Conservation (phyloP, 92 coral and sea anemone species). For the Palythoa grandiflora region DNA sequence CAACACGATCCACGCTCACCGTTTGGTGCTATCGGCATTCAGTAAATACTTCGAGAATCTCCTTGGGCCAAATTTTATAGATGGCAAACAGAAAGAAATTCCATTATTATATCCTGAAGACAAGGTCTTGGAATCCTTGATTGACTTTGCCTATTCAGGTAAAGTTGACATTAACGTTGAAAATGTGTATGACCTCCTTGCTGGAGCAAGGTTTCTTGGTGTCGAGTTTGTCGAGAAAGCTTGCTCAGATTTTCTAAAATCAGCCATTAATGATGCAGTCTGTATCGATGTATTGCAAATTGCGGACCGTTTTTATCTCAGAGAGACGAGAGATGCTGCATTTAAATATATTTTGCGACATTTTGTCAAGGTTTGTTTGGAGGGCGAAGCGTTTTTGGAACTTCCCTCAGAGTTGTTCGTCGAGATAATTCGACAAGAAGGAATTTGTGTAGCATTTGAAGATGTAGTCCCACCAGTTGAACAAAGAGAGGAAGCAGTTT, state of each 20-base stretch:
- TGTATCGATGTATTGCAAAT: constrained; percentile 67
- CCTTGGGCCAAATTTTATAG: constrained; percentile 74
- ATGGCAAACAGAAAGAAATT: constrained; percentile 72
- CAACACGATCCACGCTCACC: constrained; percentile 81
- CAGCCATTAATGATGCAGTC: constrained; percentile 53
- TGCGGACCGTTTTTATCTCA: constrained; percentile 70
- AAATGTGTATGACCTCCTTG: constrained; percentile 79
- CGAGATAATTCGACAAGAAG: constrained; percentile 69
- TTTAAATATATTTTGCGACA: constrained; percentile 57
- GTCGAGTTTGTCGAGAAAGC: constrained; percentile 76
- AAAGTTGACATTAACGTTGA: constrained; percentile 65
- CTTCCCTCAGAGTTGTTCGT: constrained; percentile 56
- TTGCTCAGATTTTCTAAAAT: constrained; percentile 71
- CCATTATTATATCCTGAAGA: constrained; percentile 71
- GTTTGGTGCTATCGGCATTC: constrained; percentile 73
- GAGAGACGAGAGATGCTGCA: constrained; percentile 54
- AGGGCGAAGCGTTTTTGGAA: constrained; percentile 65
- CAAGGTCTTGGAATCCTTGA: constrained; percentile 62
- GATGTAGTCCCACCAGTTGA: constrained; percentile 68
- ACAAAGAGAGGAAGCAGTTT: constrained; percentile 74
- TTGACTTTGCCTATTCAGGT: constrained; percentile 90
- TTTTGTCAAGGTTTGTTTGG: constrained; percentile 63
- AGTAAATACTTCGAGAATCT: constrained; percentile 83
- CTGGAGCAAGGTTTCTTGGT: constrained; percentile 81
- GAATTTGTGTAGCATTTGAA: constrained; percentile 66